A percentile compares a stretch with the other conserved stretches of the same genome.
Conservation (phyloP, 2,888 invertebrate species). For the Apotomis turbidana region DNA sequence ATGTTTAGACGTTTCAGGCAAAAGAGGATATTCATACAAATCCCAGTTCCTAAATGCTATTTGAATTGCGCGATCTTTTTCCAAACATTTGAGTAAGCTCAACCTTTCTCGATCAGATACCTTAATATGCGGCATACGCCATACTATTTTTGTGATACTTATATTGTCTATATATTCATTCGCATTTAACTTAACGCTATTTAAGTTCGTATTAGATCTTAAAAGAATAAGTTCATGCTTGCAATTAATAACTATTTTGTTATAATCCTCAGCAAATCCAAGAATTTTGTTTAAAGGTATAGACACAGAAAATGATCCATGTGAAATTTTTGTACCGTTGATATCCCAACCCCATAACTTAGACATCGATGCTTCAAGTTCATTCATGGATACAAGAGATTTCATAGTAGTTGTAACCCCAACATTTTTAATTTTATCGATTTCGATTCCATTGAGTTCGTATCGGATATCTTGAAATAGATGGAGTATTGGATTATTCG, state of each 20-base stretch:
- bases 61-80: slow-evolving; percentile 52
- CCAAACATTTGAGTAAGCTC: slow-evolving; percentile 32
- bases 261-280: not conserved
- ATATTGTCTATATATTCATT: slow-evolving; percentile 10
- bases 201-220: not conserved
- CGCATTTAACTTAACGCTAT: slow-evolving; percentile 8
- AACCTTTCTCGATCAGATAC: not conserved
- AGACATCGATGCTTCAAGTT: not conserved
- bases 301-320: slow-evolving; percentile 8
- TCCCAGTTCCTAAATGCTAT: slow-evolving; percentile 58
- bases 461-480: slow-evolving; percentile 17
- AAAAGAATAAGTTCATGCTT: slow-evolving; percentile 4
- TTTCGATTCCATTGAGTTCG: slow-evolving; percentile 9
- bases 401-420: slow-evolving; percentile 6
- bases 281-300: slow-evolving; percentile 10
- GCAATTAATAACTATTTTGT: not conserved
- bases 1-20: slow-evolving; percentile 53
- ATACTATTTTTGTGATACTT: not conserved
- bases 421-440: slow-evolving; percentile 9
- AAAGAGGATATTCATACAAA: slow-evolving; percentile 56
- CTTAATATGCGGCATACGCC: slow-evolving; percentile 9
- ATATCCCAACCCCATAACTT: slow-evolving; percentile 8
- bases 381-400: slow-evolving; percentile 13
- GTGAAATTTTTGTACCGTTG: not conserved
- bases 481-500: slow-evolving; percentile 6